These are phyloP conservation scores for Hypomecis atomaria DNA, from an alignment of 2,888 invertebrate species.

Conservation along the genomic window DNA sequence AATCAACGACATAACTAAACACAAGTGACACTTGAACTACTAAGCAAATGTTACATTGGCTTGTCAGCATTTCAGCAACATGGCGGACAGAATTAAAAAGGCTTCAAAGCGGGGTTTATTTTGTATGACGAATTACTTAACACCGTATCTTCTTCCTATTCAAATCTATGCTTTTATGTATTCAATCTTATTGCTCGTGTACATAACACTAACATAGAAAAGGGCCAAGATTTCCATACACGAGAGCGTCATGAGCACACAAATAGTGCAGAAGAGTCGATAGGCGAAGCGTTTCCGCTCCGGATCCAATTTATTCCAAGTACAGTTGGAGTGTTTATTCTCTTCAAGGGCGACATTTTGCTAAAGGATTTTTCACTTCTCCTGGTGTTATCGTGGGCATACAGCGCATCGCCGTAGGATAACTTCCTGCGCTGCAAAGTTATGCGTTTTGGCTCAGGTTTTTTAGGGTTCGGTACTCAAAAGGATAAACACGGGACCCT, in stretches of 20 bases:
- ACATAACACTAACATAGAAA: too few species aligned
- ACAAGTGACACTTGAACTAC: too few species aligned
- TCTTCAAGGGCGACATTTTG: conserved; percentile 48
- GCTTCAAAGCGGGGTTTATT: too few species aligned
- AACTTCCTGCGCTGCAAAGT: background rate
- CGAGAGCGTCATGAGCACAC: conserved; percentile 12
- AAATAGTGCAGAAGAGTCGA: conserved; percentile 30
- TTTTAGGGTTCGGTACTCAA: too few species aligned
- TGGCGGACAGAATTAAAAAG: too few species aligned
- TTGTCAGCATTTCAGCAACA: too few species aligned
- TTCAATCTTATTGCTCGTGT: too few species aligned
- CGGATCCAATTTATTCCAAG: conserved; percentile 67
- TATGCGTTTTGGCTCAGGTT: too few species aligned
- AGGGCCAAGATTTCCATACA: conserved; percentile 1
- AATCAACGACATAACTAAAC: background rate
- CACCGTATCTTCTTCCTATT: background rate
- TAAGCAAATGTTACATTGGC: too few species aligned
- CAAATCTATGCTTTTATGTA: background rate
- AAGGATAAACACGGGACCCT: too few species aligned
- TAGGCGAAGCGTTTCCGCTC: conserved; percentile 57
- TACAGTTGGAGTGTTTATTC: conserved; percentile 58
- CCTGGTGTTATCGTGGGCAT: conserved; percentile 2
- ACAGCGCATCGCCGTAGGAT: conserved; percentile 10
- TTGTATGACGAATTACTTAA: too few species aligned
- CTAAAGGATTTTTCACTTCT: conserved; percentile 49